Evolutionary conservation across 2,113 vertebrate species (phyloP).

Genomic region (Peucedramus taeniatus): DNA sequence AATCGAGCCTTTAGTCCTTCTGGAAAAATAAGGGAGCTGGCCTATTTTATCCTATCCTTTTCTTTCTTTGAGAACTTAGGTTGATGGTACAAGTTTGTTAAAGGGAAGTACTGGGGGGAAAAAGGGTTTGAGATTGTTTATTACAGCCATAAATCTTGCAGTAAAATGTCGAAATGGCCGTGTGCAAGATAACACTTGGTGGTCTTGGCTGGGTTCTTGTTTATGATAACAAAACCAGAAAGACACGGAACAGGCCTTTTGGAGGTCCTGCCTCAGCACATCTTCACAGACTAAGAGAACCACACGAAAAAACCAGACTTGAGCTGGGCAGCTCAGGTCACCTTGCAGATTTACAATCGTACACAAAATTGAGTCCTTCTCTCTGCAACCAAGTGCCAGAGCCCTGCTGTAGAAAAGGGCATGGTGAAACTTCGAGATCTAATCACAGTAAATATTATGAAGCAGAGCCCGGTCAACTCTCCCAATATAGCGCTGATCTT

Average conservation of each 20-base stretch:
- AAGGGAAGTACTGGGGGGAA: constrained; percentile 59
- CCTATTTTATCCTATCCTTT: neutral
- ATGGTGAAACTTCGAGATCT: constrained; percentile 49
- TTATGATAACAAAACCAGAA: constrained; percentile 78
- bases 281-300: constrained; percentile 66
- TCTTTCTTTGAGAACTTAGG: constrained; percentile 39
- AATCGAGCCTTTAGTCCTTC: neutral
- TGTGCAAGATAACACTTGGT: constrained; percentile 83
- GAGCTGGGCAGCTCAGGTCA: constrained; percentile 59
- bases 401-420: constrained; percentile 18
- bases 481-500: neutral
- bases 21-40: constrained; percentile 9
- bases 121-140: constrained; percentile 75
- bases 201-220: constrained; percentile 83
- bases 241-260: constrained; percentile 82
- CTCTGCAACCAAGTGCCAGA: constrained; percentile 25
- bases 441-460: constrained; percentile 59
- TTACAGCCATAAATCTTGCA: constrained; percentile 81
- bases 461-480: constrained; percentile 28
- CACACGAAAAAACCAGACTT: constrained; percentile 46
- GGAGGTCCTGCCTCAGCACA: constrained; percentile 72
- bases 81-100: constrained; percentile 61
- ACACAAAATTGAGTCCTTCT: constrained; percentile 39
- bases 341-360: constrained; percentile 54
- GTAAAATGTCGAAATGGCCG: constrained; percentile 81